Base-by-base conservation (phyloP, 2,888 invertebrate species). In the Perdita meconis region DNA sequence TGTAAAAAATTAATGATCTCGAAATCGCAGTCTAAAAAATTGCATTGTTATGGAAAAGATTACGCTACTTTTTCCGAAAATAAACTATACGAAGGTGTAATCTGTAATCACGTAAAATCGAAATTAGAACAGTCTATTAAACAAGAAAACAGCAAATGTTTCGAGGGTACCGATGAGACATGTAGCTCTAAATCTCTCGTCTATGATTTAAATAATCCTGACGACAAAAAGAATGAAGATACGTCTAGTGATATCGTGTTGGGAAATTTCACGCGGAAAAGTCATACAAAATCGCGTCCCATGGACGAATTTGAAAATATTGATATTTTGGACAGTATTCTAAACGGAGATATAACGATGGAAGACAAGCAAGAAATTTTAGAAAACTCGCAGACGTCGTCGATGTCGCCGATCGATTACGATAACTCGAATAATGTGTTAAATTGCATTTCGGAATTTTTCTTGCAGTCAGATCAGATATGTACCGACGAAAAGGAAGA, bases 291-390 rank as follows among this genome's bases (percentile, higher is more conserved):
- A 40, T 40, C 65, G 12, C 30, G 56, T 47, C 55, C 30, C 38
- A 12, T 72, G 26, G 71, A 83, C 6, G 84, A 86, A 22, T 86
- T 83, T 63, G 86, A 87, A 55, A 86, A 84, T 66, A 85, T 86
- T 22, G 78, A 76, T 66, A 83, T 82, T 55, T 78, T 83, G n/a
- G 84, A 87, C 19, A 85, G 81, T 51, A 86, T 88, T 38, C 72
- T 87, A 22, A 84, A 81, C 55, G 87, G 78, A 4, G 78, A 82
- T 40, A 81, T 84, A 78, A 82, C 71, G 63, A 82, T 87, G 67
- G 73, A 86, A 50, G 82, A 87, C 38, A 84, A 88, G 56, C 83
- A 82, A 72, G 72, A 78, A 22, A 82, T 86, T 2, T 68, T 87
- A 34, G 84, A 87, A 13, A 79, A 84, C 51, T 65, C 78, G 2